Evolutionary conservation across 1,140 invertebrate genomes (phyloP).

Genomic region (Monomorium pharaonis): DNA sequence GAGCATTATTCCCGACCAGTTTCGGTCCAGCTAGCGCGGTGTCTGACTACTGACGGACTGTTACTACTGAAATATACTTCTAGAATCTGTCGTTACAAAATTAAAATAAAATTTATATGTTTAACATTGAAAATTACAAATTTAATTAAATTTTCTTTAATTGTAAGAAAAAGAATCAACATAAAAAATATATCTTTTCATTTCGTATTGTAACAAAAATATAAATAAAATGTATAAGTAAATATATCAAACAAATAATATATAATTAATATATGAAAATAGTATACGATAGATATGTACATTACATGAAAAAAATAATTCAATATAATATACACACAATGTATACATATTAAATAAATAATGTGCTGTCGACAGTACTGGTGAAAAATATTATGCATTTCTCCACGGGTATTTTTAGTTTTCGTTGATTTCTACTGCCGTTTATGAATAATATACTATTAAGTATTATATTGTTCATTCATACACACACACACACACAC

Average conservation of each 20-base stretch:
- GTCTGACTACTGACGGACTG: constrained; percentile 18
- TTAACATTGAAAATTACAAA: not conserved
- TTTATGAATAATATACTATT: not conserved
- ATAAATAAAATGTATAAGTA: not conserved
- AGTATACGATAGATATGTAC: not conserved
- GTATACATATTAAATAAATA: not conserved
- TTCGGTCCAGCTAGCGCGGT: not conserved
- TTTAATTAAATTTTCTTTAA: not conserved
- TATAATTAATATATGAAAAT: not conserved
- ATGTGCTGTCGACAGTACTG: not conserved
- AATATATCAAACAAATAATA: not conserved
- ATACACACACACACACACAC: too few relatives aligned
- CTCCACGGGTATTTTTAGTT: not conserved
- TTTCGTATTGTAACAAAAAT: not conserved
- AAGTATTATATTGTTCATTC: too few relatives aligned
- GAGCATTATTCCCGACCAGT: not conserved
- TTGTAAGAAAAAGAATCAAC: not conserved
- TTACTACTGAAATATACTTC: not conserved
- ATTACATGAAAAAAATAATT: not conserved
- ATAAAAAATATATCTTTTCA: not conserved
- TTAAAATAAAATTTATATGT: not conserved
- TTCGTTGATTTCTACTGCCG: not conserved
- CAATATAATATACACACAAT: not conserved
- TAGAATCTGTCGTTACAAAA: not conserved
- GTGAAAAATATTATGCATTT: not conserved